phyloP scores from a whole-genome alignment of 2,888 invertebrate species.

The Nesidiocoris tenuis region DNA sequence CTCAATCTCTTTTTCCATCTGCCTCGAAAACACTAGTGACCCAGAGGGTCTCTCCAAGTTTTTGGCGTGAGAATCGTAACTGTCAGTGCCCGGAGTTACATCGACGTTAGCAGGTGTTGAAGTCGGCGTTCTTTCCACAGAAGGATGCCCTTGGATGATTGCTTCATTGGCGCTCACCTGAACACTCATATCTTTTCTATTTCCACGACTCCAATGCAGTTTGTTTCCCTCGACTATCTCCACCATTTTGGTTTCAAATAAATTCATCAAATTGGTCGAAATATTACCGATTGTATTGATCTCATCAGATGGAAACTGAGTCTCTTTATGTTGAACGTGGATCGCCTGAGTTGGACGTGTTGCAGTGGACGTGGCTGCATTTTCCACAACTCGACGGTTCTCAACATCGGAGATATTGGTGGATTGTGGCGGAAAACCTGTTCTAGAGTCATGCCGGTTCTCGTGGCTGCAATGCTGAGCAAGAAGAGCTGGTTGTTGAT shows the following conservation, averaged over 20 bases:
- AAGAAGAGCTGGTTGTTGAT: background rate
- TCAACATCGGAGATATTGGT: background rate
- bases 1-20: constrained; percentile 24
- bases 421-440: no score
- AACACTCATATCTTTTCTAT: constrained; percentile 11
- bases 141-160: no score
- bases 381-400: background rate
- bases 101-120: background rate
- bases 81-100: background rate
- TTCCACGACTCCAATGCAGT: background rate
- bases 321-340: background rate
- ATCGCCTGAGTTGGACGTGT: background rate
- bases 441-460: no score
- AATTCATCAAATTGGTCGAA: background rate
- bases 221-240: constrained; percentile 11
- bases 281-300: background rate
- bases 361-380: background rate
- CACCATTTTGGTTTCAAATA: constrained; percentile 23
- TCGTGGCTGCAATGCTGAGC: no score
- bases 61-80: constrained; percentile 27
- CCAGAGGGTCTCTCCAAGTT: constrained; percentile 6
- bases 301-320: constrained; percentile 22
- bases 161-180: constrained; percentile 19
- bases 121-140: no score
- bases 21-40: constrained; percentile 1